phyloP scores from a whole-genome alignment of 2,888 invertebrate genomes.

The Aspidiotus rigidus region DNA sequence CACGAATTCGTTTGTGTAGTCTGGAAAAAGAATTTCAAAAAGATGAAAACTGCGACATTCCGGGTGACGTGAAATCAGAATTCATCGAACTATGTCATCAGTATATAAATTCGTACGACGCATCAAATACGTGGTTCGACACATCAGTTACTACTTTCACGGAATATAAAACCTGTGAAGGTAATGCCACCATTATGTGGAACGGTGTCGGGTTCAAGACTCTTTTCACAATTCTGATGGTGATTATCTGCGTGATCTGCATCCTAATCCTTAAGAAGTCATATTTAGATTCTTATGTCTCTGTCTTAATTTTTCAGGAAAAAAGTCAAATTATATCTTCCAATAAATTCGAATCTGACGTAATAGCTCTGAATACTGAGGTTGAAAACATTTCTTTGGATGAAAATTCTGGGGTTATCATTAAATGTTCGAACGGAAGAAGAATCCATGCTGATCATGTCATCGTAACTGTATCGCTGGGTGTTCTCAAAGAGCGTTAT shows the following conservation, averaged over 20 bases:
- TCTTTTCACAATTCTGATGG: constrained; percentile 60
- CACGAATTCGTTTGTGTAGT: not conserved
- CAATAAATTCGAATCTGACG: no score
- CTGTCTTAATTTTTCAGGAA: no score
- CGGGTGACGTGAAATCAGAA: constrained; percentile 21
- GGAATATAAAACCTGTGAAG: constrained; percentile 59
- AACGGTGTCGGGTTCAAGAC: constrained; percentile 59
- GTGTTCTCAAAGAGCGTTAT: constrained; percentile 56
- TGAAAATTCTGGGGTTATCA: constrained; percentile 37
- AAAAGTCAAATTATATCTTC: no score
- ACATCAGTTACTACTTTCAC: constrained; percentile 56
- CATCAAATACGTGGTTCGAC: constrained; percentile 56
- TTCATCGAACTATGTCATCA: constrained; percentile 50
- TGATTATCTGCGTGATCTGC: constrained; percentile 39
- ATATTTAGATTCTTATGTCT: no score
- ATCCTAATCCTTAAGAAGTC: no score
- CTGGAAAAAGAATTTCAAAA: not conserved
- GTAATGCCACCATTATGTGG: constrained; percentile 65
- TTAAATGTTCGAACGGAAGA: constrained; percentile 51
- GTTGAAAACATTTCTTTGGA: no score
- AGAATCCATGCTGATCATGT: constrained; percentile 53
- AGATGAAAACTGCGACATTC: constrained; percentile 4
- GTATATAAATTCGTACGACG: constrained; percentile 48
- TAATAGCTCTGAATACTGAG: no score
- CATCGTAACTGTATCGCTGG: constrained; percentile 58